Evolutionary conservation across 2,888 invertebrate genomes (phyloP).

Genomic region (Pseudanteris insignis): DNA sequence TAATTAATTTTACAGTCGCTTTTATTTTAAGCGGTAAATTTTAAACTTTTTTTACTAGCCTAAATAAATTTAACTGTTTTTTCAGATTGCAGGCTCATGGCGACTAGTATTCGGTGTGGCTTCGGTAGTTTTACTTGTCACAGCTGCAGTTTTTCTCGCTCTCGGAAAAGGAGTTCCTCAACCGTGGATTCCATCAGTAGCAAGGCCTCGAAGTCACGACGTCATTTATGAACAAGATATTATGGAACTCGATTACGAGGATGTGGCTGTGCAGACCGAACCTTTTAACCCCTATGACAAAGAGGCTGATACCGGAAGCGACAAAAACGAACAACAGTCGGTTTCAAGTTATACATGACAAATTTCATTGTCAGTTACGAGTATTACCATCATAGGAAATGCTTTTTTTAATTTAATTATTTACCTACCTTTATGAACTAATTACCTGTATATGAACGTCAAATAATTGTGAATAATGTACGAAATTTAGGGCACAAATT

Average conservation of each 20-base stretch:
- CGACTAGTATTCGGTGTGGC: constrained; percentile 71
- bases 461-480: too few relatives aligned
- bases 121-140: constrained; percentile 69
- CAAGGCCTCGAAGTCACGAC: constrained; percentile 62
- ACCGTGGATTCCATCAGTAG: constrained; percentile 69
- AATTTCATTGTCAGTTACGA: too few relatives aligned
- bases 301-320: constrained; percentile 55
- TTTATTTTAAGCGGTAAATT: too few relatives aligned
- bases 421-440: too few relatives aligned
- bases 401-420: too few relatives aligned
- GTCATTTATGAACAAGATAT: constrained; percentile 64
- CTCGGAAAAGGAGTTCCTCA: constrained; percentile 72
- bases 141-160: constrained; percentile 69
- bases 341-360: not conserved
- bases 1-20: too few relatives aligned
- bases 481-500: too few relatives aligned
- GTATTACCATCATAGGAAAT: too few relatives aligned
- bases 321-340: constrained; percentile 54
- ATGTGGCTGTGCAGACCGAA: constrained; percentile 64
- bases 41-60: not conserved
- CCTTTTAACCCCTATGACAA: constrained; percentile 56
- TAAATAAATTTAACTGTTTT: not conserved
- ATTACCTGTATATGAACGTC: too few relatives aligned
- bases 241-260: constrained; percentile 63
- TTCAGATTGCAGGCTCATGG: constrained; percentile 71